Percentiles rank a stretch among this genome's conserved stretches.
phyloP scores from a whole-genome alignment of 2,797 vertebrate genomes.

The Sternarchorhynchus goeldii region DNA sequence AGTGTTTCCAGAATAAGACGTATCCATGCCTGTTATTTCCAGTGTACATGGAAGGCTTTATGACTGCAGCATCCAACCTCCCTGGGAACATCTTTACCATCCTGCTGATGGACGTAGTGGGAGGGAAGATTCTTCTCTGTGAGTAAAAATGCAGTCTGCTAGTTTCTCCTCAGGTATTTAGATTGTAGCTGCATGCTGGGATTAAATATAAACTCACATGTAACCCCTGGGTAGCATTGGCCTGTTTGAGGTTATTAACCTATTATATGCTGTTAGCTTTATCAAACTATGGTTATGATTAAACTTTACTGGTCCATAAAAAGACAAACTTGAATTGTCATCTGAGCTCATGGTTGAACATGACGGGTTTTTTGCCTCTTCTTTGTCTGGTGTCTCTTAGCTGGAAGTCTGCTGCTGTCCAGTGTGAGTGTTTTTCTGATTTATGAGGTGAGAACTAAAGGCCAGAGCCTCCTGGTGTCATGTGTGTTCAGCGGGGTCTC shows the following conservation, averaged over 20 bases:
- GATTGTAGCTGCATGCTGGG: neutral
- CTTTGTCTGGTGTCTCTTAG: slow-evolving; percentile 55
- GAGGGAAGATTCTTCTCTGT: slow-evolving; percentile 75
- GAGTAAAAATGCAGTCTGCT: slow-evolving; percentile 52
- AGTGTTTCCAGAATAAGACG: neutral
- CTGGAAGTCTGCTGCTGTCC: slow-evolving; percentile 73
- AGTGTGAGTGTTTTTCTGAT: slow-evolving; percentile 76
- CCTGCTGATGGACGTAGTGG: slow-evolving; percentile 71
- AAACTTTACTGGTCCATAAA: neutral
- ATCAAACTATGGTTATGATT: neutral
- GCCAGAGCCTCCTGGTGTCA: slow-evolving; percentile 72
- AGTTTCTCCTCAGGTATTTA: neutral
- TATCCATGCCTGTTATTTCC: slow-evolving; percentile 17
- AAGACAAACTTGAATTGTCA: neutral
- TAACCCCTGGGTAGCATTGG: neutral
- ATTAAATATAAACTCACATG: neutral
- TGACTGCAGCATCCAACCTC: slow-evolving; percentile 73
- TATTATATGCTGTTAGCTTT: too few relatives aligned
- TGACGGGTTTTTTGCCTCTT: too few relatives aligned
- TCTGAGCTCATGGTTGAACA: neutral
- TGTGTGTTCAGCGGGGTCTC: slow-evolving; percentile 80
- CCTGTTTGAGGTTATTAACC: neutral
- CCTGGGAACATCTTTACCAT: slow-evolving; percentile 81
- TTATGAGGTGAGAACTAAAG: slow-evolving; percentile 72
- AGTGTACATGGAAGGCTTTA: slow-evolving; percentile 78